Evolutionary conservation across 2,113 vertebrate species (phyloP).

Genomic region (Puma concolor): DNA sequence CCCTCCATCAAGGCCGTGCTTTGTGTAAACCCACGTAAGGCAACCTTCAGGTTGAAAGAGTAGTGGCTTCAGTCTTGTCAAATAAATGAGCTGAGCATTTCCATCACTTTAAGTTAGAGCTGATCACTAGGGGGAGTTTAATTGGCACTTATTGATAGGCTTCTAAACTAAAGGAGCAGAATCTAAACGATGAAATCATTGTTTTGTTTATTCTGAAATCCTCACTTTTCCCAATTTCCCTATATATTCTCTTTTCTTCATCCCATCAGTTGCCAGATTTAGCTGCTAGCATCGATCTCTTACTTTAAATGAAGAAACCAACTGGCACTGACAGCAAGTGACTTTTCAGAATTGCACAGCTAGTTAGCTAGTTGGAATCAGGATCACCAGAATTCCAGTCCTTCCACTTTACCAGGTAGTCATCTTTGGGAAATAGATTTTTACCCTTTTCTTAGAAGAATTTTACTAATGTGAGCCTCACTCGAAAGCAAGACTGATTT

Average conservation of each 20-base stretch:
- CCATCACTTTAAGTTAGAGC: neutral
- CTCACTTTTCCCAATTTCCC: neutral
- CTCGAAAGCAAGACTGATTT: neutral
- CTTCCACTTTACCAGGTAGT: neutral
- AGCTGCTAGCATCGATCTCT: neutral
- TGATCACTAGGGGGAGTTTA: neutral
- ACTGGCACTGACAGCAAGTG: neutral
- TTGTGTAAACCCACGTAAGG: neutral
- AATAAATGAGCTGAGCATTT: neutral
- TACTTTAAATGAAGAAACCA: constrained; percentile 30
- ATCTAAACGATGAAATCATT: neutral
- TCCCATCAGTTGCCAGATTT: neutral
- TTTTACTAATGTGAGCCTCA: neutral
- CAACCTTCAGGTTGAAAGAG: neutral
- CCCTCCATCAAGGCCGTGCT: neutral
- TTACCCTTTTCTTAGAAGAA: constrained; percentile 25
- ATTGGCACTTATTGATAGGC: neutral
- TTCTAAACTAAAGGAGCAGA: neutral
- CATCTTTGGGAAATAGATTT: neutral
- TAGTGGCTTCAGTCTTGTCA: neutral
- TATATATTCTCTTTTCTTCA: neutral
- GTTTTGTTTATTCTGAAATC: constrained; percentile 35
- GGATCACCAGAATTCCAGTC: neutral
- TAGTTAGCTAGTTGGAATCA: neutral
- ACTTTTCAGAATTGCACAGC: neutral